These are phyloP conservation scores for Cariama cristata DNA, from an alignment of 2,113 vertebrate species.

Conservation along the genomic window DNA sequence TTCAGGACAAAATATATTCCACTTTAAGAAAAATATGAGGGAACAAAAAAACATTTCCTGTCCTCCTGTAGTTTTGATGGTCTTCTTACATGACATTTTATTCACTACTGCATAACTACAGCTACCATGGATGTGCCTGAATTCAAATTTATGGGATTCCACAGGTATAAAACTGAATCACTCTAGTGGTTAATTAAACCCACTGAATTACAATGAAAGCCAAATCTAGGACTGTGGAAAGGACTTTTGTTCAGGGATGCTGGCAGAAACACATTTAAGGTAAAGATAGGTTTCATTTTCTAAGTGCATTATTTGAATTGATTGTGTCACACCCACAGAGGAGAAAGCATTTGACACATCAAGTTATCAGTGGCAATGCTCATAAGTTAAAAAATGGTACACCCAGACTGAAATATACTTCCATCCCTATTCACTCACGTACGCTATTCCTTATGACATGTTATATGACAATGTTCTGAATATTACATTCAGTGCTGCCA, in stretches of 20 bases:
- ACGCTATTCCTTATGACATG: neutral
- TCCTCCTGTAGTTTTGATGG: neutral
- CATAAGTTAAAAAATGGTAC: neutral
- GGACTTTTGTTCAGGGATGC: neutral
- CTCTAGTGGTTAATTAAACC: conserved; percentile 10
- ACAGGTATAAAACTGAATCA: neutral
- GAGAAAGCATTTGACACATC: neutral
- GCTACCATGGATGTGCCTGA: neutral
- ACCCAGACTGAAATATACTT: neutral
- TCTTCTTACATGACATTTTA: neutral
- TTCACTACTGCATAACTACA: neutral
- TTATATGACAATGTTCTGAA: conserved; percentile 1
- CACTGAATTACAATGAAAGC: neutral
- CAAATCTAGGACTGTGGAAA: neutral
- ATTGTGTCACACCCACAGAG: neutral
- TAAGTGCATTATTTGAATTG: neutral
- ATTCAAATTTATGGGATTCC: neutral
- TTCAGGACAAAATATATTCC: neutral
- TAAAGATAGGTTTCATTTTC: neutral
- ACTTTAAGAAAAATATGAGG: neutral
- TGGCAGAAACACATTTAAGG: neutral
- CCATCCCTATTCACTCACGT: neutral
- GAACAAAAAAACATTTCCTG: neutral
- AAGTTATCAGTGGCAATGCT: neutral
- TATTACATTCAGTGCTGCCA: neutral